Evolutionary conservation across 2,888 invertebrate genomes (phyloP).

Genomic region (Chrysodeixis includens): DNA sequence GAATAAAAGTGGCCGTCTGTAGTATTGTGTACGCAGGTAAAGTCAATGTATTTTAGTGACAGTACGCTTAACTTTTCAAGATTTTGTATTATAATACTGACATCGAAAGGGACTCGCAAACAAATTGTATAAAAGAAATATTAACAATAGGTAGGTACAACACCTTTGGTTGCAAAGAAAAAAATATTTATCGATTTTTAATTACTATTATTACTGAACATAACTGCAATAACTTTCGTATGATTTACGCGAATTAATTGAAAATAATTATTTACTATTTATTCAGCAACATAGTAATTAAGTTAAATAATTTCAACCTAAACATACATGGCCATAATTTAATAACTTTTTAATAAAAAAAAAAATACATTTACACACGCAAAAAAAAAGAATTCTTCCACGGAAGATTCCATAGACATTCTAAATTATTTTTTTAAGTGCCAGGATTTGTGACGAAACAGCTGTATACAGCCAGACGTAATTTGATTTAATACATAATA

Average conservation of each 20-base stretch:
- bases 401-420: not conserved
- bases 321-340: too few relatives aligned
- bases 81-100: not conserved
- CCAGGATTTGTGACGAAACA: not conserved
- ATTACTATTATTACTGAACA: not conserved
- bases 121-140: not conserved
- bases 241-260: not conserved
- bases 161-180: not conserved
- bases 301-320: too few relatives aligned
- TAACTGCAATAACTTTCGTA: not conserved
- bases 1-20: conserved; percentile 10
- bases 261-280: too few relatives aligned
- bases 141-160: not conserved
- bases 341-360: too few relatives aligned
- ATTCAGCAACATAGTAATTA: too few relatives aligned
- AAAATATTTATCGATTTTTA: not conserved
- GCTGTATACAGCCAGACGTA: not conserved
- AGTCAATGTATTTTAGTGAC: conserved; percentile 9
- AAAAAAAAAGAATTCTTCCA: too few relatives aligned
- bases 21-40: conserved; percentile 22
- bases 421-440: not conserved
- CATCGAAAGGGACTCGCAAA: not conserved
- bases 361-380: too few relatives aligned
- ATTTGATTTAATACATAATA: not conserved
- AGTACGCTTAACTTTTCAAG: not conserved